Evolutionary conservation across 2,888 invertebrate species (phyloP), one percentile per base, ranked within the genome.

Genomic region (Xestia sexstrigata): DNA sequence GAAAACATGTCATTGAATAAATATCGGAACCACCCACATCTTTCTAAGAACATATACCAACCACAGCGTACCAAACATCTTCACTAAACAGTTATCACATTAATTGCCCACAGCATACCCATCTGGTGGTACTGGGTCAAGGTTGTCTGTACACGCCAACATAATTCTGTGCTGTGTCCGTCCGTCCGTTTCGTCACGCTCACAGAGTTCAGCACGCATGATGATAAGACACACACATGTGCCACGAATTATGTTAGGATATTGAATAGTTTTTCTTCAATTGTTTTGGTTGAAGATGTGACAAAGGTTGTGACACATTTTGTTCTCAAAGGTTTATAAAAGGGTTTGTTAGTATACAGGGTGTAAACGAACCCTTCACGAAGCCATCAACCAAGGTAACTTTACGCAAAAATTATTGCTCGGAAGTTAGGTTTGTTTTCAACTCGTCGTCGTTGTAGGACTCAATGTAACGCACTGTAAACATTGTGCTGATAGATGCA

Each of bases 111-210:
- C 72, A 47, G 26, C 20, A 62, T 47, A 68, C 72, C 74, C 83
- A 76, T 82, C 81, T 81, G 74, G 20, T 76, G 68, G 69, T 76
- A 86, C 85, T 90, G 67, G 89, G 91, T 90, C 91, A 91, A 90
- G 90, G 91, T 82, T 78, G 42, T n/a, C 49, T 39, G 67, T 73
- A 80, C 88, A 87, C 84, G 85, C 87, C 60, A 87, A 75, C 83
- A 81, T 85, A 88, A 89, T 89, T 88, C 80, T 80, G 84, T 81
- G 79, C 75, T 78, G 79, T 83, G 85, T 84, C 77, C 82, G 78
- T 81, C 83, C 81, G 76, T 77, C 79, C 81, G 76, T 90, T 84
- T 85, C 90, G 85, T 82, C 85, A 89, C 78, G 74, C 71, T 75
- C 74, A 74, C 75, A 74, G 70, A 79, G 72, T 78, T 78, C 78